phyloP scores from a whole-genome alignment of 2,113 vertebrate species.

The Myanophis thanlyinensis region DNA sequence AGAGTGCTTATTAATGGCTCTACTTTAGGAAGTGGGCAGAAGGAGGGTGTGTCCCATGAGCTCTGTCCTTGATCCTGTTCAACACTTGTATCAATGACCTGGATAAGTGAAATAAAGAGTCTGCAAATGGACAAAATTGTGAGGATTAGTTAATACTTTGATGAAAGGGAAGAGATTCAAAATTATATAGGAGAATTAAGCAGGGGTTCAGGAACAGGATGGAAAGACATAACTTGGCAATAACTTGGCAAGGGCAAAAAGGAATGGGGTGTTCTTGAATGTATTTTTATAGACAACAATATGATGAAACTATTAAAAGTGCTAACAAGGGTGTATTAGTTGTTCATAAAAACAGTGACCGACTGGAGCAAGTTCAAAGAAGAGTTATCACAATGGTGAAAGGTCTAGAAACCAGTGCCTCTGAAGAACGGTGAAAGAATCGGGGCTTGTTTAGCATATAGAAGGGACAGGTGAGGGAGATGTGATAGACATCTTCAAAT shows the following conservation, averaged over 20 bases:
- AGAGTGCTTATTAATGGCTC: background rate
- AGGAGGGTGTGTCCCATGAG: background rate
- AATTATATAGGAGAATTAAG: background rate
- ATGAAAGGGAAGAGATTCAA: background rate
- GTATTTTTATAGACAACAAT: background rate
- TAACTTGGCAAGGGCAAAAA: background rate
- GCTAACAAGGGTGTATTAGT: background rate
- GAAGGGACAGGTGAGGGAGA: background rate
- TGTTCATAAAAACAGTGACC: background rate
- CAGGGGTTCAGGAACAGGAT: background rate
- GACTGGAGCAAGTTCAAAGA: background rate
- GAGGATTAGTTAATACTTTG: background rate
- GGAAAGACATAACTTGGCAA: background rate
- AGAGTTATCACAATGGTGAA: background rate
- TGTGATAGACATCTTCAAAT: background rate
- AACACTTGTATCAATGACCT: background rate
- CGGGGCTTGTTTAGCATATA: background rate
- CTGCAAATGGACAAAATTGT: background rate
- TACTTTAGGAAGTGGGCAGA: background rate
- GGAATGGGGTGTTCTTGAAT: background rate
- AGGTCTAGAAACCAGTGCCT: background rate
- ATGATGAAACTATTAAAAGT: background rate
- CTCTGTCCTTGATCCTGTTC: background rate
- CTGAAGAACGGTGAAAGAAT: background rate
- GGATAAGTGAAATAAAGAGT: background rate